Conservation (phyloP, 2,113 vertebrate species). For the Amphiprion percula region DNA sequence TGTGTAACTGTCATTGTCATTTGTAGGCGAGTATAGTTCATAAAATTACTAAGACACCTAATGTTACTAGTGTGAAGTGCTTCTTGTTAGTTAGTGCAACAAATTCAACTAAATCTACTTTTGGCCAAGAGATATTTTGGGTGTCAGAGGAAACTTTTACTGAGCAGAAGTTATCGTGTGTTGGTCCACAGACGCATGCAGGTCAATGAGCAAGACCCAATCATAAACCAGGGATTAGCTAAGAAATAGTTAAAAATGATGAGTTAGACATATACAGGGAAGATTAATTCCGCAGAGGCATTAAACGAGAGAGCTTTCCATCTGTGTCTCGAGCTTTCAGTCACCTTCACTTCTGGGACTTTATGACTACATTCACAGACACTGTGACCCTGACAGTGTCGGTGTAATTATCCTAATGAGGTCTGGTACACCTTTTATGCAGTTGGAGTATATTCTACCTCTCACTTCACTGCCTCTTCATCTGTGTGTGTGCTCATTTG, state of each 20-base stretch:
- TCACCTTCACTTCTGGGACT: conserved; percentile 16
- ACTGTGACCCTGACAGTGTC: conserved; percentile 23
- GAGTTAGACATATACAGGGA: neutral
- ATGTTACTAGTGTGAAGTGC: too few species aligned
- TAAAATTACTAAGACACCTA: too few species aligned
- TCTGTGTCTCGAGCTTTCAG: conserved; percentile 18
- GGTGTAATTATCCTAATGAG: conserved; percentile 47
- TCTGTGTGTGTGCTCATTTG: conserved; percentile 10
- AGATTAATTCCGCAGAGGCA: conserved; percentile 4
- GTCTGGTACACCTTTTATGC: conserved; percentile 43
- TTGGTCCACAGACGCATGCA: too few species aligned
- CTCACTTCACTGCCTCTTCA: conserved; percentile 3
- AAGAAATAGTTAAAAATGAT: neutral
- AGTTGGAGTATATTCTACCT: conserved; percentile 1
- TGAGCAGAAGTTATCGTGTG: too few species aligned
- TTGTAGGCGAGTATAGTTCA: too few species aligned
- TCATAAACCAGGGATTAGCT: too few species aligned
- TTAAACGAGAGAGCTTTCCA: conserved; percentile 14
- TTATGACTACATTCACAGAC: conserved; percentile 33
- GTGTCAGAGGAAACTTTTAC: too few species aligned
- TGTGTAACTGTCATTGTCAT: too few species aligned
- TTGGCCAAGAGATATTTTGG: too few species aligned
- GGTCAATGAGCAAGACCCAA: too few species aligned
- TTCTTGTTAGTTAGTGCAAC: too few species aligned
- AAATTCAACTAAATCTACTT: too few species aligned